Base-by-base conservation (phyloP, 2,113 vertebrate species). In the Erpornis zantholeuca region DNA sequence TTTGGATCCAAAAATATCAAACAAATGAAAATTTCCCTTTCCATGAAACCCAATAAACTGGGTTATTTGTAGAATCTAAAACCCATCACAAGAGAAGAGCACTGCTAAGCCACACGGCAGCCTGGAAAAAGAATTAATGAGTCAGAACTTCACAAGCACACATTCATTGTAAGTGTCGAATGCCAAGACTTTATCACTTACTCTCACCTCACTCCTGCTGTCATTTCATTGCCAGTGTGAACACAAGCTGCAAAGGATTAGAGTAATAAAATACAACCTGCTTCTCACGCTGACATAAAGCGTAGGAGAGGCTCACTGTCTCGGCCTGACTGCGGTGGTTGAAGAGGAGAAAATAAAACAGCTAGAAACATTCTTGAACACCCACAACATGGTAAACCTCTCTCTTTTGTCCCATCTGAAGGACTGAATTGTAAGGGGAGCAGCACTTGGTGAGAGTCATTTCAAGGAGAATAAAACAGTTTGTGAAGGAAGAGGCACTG, bases 151-250 rank as follows among this genome's bases (percentile, higher is more conserved):
- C 70, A 76, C 75, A 80, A 84, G 66, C 82, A 90, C 65, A 82
- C 13, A 57, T 49, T 71, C 53, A 61, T 53, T 88, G 12, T 53
- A 72, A 84, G 90, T 57, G 57, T 76, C 12, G 3, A 94, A 94
- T 76, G 57, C 82, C 78, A 94, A 94, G 90, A 90, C 70, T 88
- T 89, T 75, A 92, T 90, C 96, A 82, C 79, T 95, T 77, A 76
- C 78, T 93, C 70, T 96, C 61, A 91, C 88, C 88, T 96, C 85
- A 65, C 53, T 94, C 57, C 70, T 69, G 73, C 90, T 93, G 95
- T 85, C 73, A 84, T 79, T 94, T 92, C 92, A 69, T 76, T 79
- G 78, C 78, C 90, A 88, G 59, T 53, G n/a, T 80, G 88, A 97
- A 82, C 82, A 90, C 63, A 90, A 90, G 57, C 49, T 77, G 85